phyloP scores from a whole-genome alignment of 2,113 vertebrate species.

The Marmota flaviventris region DNA sequence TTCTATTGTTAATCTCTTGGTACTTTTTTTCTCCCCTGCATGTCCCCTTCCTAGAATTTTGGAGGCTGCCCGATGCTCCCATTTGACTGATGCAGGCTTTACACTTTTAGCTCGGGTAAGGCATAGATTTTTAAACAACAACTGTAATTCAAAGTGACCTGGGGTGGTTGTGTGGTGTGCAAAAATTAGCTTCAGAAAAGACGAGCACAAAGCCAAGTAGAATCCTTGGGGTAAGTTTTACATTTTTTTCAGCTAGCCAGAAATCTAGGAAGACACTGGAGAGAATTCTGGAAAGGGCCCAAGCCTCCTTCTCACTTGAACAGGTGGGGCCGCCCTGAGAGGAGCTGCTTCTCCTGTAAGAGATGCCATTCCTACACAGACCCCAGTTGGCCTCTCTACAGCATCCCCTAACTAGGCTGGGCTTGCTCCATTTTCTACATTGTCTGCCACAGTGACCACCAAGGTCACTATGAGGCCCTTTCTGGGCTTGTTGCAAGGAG shows the following conservation, averaged over 20 bases:
- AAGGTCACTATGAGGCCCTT: neutral
- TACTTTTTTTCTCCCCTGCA: slow-evolving; percentile 10
- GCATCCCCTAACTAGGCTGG: fast-evolving
- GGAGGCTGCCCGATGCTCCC: slow-evolving; percentile 95
- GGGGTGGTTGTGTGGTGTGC: neutral
- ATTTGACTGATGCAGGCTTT: slow-evolving; percentile 95
- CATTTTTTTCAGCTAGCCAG: neutral
- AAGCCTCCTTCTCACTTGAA: neutral
- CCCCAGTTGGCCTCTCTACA: fast-evolving
- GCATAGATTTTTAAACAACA: neutral
- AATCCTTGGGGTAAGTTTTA: fast-evolving
- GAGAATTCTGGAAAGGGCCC: neutral
- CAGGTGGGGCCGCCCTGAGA: neutral
- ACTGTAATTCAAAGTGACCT: neutral
- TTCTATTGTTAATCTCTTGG: neutral
- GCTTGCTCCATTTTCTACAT: fast-evolving
- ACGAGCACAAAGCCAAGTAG: neutral
- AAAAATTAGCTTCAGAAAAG: neutral
- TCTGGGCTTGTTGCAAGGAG: neutral
- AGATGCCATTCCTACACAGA: neutral
- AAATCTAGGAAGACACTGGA: neutral
- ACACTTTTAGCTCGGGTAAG: slow-evolving; percentile 95
- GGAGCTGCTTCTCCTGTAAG: neutral
- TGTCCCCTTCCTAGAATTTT: slow-evolving; percentile 89
- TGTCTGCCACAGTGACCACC: too few species aligned